Conservation (phyloP, 2,797 vertebrate species). For the Crocodylus rhombifer region DNA sequence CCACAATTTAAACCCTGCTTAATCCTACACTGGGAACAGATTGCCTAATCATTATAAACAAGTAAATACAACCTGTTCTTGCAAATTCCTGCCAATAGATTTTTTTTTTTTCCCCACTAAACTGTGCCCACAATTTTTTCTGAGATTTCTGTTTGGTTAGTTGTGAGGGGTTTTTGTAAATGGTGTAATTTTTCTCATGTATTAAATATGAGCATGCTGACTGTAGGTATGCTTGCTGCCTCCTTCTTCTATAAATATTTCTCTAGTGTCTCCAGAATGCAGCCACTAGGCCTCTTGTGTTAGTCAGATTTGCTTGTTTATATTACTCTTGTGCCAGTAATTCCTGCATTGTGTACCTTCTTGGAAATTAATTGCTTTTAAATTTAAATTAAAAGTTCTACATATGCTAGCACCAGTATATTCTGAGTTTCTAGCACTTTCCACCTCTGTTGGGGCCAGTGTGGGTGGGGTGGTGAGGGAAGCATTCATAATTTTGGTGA, state of each 20-base stretch:
- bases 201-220: background rate
- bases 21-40: no score
- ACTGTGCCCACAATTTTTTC: no score
- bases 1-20: no score
- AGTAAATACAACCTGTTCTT: no score
- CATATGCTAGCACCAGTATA: background rate
- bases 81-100: no score
- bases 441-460: background rate
- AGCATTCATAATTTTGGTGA: background rate
- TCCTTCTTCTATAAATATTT: background rate
- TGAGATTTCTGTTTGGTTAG: no score
- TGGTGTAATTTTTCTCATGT: background rate
- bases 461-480: no score
- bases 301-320: background rate
- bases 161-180: background rate
- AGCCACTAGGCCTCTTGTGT: background rate
- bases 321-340: background rate
- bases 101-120: no score
- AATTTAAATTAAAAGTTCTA: background rate
- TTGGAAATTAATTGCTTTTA: background rate
- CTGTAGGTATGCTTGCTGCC: background rate
- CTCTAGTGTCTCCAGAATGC: background rate
- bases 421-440: background rate
- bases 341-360: background rate
- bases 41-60: no score